Evolutionary conservation across 92 coral and sea anemone species (phyloP), one percentile per base, ranked within the genome.

Genomic region (Paramuricea clavata): DNA sequence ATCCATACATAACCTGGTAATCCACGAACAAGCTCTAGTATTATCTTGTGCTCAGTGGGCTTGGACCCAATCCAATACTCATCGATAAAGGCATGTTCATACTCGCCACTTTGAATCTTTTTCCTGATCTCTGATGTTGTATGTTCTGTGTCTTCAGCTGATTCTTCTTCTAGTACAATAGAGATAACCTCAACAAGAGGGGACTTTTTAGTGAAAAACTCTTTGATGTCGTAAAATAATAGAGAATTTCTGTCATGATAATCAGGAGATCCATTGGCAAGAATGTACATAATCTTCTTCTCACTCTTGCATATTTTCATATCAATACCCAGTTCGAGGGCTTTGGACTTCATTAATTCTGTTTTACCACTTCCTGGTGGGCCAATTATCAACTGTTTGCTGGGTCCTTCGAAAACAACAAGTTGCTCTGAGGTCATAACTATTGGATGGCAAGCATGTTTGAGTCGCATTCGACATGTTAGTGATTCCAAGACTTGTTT

Each of bases 281-380:
- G 80, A 35, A 87, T 42, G 25, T 81, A 81, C 42, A 88, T 74
- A 74, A 88, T 56, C 36, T 82, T 69, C 32, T 81, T 27, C 23
- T 81, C 78, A 41, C 28, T 41, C 85, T 88, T 15, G 26, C 35
- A 30, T 1, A 28, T 64, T 83, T 47, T 49, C 6, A 34, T 19
- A 50, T 82, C 52, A 44, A 28, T 27, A n/a, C 42, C 79, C 25
- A 88, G 88, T 8, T 56, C 42, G 13, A 72, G 36, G 25, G 91
- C 88, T 44, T 72, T 88, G 67, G 70, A 65, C 78, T 83, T 88
- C 91, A 88, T 82, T 42, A 88, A 68, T 33, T 88, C 91, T 71
- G 88, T 88, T 43, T 88, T 88, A 0, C 91, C 91, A 64, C 82
- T 88, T 2, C 91, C 91, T 4, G 91, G 91, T 28, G 87, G 83